Conservation (phyloP, 2,113 vertebrate genomes). For the Nansenia antarctica region DNA sequence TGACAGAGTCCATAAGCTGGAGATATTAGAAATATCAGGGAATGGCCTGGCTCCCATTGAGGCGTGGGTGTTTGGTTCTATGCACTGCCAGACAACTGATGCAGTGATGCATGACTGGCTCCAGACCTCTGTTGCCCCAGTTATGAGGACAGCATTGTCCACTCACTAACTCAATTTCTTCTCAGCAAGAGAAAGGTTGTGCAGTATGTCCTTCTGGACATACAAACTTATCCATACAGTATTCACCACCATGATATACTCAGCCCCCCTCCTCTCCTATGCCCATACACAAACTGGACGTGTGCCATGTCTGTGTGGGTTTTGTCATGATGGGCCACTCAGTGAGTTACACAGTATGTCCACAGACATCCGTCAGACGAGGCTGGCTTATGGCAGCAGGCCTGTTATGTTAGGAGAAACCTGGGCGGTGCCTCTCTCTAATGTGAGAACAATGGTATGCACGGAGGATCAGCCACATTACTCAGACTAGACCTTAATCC, state of each 20-base stretch:
- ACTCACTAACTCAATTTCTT: no score
- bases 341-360: not conserved
- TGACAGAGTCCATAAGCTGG: not conserved
- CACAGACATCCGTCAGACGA: not conserved
- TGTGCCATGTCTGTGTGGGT: not conserved
- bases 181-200: no score
- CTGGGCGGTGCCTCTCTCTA: not conserved
- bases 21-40: not conserved
- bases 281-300: no score
- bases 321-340: not conserved
- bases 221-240: no score
- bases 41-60: not conserved
- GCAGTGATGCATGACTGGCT: no score
- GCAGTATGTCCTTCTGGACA: no score
- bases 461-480: not conserved
- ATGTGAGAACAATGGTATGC: constrained; percentile 12
- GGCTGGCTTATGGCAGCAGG: not conserved
- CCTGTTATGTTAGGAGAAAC: not conserved
- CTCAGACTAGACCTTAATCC: constrained; percentile 18
- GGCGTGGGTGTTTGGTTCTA: not conserved
- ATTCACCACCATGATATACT: no score
- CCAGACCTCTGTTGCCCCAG: no score
- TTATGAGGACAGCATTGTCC: no score
- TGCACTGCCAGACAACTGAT: no score
- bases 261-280: no score